A percentile compares a stretch with the other conserved stretches of the same genome.
Conservation (phyloP, 2,113 vertebrate genomes). For the Notothenia rossii region DNA sequence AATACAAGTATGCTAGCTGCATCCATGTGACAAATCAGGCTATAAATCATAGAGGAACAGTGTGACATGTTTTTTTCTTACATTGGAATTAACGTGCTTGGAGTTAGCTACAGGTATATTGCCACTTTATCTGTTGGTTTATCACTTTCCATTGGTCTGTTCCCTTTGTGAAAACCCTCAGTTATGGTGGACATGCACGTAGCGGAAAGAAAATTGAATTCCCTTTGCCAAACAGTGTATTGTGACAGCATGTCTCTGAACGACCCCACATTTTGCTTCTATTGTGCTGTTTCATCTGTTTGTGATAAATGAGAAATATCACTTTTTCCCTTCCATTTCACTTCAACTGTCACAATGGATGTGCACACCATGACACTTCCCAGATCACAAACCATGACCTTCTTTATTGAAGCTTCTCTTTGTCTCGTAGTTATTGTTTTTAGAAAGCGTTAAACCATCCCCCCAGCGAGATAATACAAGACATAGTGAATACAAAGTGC, state of each 20-base stretch:
- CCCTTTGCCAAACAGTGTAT: constrained; percentile 59
- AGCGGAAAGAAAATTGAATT: constrained; percentile 69
- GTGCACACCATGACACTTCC: constrained; percentile 55
- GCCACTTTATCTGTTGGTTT: constrained; percentile 66
- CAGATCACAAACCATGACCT: constrained; percentile 67
- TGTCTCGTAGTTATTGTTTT: constrained; percentile 80
- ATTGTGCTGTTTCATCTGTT: constrained; percentile 70
- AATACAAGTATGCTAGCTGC: constrained; percentile 63
- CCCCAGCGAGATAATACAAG: constrained; percentile 60
- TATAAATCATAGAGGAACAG: constrained; percentile 67
- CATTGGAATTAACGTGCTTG: constrained; percentile 53
- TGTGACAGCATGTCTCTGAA: constrained; percentile 67
- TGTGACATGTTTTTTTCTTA: constrained; percentile 62
- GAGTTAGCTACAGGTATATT: constrained; percentile 42
- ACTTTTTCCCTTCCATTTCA: constrained; percentile 52
- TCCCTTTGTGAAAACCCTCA: constrained; percentile 58
- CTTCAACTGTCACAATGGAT: constrained; percentile 65
- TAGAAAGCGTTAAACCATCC: constrained; percentile 60
- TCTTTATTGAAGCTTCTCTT: constrained; percentile 65
- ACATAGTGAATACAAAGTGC: constrained; percentile 76
- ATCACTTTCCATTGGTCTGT: constrained; percentile 54
- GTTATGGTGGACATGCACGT: constrained; percentile 51
- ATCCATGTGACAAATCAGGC: constrained; percentile 67
- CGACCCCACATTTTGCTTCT: constrained; percentile 52
- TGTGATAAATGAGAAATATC: constrained; percentile 69